A percentile compares a stretch with the other conserved stretches of the same genome.
phyloP scores from a whole-genome alignment of 1,140 invertebrate genomes.

The Dendrolimus kikuchii region DNA sequence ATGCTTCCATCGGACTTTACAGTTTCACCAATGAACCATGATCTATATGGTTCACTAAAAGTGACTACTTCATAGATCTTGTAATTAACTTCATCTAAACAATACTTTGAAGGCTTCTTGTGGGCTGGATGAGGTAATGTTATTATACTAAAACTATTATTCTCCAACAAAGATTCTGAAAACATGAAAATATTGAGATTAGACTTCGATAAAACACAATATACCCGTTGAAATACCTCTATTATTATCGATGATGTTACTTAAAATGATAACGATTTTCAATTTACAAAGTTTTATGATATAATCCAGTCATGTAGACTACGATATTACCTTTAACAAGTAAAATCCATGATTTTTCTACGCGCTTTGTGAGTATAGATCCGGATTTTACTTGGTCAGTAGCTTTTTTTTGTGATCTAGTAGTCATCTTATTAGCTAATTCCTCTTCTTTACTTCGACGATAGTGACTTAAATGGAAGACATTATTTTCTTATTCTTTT shows the following conservation, averaged over 20 bases:
- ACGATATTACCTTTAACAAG: conserved; percentile 76
- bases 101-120: conserved; percentile 75
- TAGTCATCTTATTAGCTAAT: conserved; percentile 28
- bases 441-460: neutral
- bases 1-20: conserved; percentile 84
- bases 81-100: conserved; percentile 73
- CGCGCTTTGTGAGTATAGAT: conserved; percentile 24
- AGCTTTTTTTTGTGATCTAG: conserved; percentile 35
- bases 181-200: conserved; percentile 28
- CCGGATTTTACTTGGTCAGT: conserved; percentile 9
- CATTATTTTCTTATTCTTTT: no score
- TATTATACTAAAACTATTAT: conserved; percentile 80
- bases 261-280: no score
- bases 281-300: no score
- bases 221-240: neutral
- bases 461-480: no score
- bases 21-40: conserved; percentile 53
- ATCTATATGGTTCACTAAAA: conserved; percentile 63
- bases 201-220: conserved; percentile 53
- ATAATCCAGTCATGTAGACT: no score
- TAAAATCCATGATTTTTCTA: conserved; percentile 77
- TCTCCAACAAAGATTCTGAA: conserved; percentile 72
- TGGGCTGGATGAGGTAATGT: conserved; percentile 79
- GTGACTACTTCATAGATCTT: conserved; percentile 67
- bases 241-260: neutral